Percentiles rank a stretch among this genome's conserved stretches.
These are phyloP conservation scores for Heliconius ismenius DNA, from an alignment of 2,888 invertebrate genomes.

Conservation along the genomic window DNA sequence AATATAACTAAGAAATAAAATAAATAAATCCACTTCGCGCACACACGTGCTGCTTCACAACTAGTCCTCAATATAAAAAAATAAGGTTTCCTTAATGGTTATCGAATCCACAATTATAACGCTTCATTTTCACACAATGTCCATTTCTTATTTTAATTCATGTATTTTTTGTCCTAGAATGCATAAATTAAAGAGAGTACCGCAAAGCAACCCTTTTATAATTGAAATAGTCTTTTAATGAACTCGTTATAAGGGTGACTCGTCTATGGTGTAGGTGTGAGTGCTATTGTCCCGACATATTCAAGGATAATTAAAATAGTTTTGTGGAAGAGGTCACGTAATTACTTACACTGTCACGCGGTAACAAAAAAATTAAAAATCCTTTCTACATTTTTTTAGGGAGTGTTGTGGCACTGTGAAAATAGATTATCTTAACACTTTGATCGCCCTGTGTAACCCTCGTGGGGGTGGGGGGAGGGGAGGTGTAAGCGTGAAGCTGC, in stretches of 20 bases:
- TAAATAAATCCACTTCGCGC: too few relatives aligned
- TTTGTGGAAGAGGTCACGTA: conserved; percentile 10
- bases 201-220: conserved; percentile 18
- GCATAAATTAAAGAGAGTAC: background rate
- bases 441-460: too few relatives aligned
- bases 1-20: too few relatives aligned
- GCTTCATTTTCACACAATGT: too few relatives aligned
- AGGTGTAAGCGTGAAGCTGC: too few relatives aligned
- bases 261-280: background rate
- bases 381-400: background rate
- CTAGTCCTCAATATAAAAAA: too few relatives aligned
- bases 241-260: conserved; percentile 23
- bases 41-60: too few relatives aligned
- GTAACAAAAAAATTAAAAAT: background rate
- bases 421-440: too few relatives aligned
- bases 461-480: too few relatives aligned
- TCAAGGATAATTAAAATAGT: conserved; percentile 24
- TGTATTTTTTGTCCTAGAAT: background rate
- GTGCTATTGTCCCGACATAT: conserved; percentile 15
- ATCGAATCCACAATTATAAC: background rate
- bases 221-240: conserved; percentile 25
- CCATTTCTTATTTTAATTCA: background rate
- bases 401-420: too few relatives aligned
- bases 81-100: background rate
- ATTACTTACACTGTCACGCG: conserved; percentile 13